Evolutionary conservation across 2,797 vertebrate species (phyloP), one percentile per base, ranked within the genome.

Genomic region (Megalops cyprinoides): DNA sequence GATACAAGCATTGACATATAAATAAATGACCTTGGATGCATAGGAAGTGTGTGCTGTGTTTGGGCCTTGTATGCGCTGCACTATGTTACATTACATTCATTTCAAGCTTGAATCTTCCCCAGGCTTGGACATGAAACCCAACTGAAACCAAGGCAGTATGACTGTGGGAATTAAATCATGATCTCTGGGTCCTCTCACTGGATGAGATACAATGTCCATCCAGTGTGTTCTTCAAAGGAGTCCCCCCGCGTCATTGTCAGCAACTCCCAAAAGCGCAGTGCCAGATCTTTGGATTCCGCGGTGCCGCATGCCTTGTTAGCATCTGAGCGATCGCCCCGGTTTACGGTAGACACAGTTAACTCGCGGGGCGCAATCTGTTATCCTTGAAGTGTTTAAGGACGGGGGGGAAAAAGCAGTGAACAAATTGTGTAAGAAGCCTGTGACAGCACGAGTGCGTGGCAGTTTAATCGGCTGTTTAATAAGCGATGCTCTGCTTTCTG

Each of bases 321-420:
- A 73, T 75, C 12, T 25, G 44, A 69, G 48, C 25, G 15, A 69
- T 79, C 31, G 74, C 56, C 42, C 65, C 56, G 34, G 60, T 81
- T 79, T 78, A 65, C 67, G 18, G 65, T 46, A 31, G 82, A 25
- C 79, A 78, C 85, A 82, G 88, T 79, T 82, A 80, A 75, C 80
- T 79, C 78, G 15, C 20, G 48, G 46, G n/a, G 74, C n/a, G 42
- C 44, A 76, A 81, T 81, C 58, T 65, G 79, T 81, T 67, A 55
- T 65, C 74, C 58, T 65, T 81, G 53, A 81, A 67, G 62, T 55
- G 74, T 77, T 77, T 76, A 37, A 44, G 23, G 48, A 81, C 76
- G 74, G n/a, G n/a, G n/a, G n/a, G n/a, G n/a, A 53, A 34, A 76
- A 81, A 81, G 46, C 60, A 42, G 75, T 69, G 75, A 81, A 46